Evolutionary conservation across 2,113 vertebrate genomes (phyloP).

Genomic region (Neoarius graeffei): DNA sequence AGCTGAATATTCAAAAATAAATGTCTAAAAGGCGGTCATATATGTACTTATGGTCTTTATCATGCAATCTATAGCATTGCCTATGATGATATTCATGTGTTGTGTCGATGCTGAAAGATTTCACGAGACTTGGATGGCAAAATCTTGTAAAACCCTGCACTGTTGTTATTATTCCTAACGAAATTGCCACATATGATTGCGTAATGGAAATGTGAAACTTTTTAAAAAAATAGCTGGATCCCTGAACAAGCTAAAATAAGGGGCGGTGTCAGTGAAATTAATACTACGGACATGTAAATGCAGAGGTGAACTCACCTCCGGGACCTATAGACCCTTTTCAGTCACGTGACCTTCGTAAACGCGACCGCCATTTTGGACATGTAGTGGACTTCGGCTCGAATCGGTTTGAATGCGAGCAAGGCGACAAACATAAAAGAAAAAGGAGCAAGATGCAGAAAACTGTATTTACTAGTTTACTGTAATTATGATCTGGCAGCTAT

Average conservation of each 20-base stretch:
- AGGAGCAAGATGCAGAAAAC: no score
- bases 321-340: no score
- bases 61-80: neutral
- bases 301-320: neutral
- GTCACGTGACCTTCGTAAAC: no score
- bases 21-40: neutral
- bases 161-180: neutral
- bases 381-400: no score
- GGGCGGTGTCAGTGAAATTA: neutral
- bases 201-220: conserved; percentile 7
- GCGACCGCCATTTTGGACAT: no score
- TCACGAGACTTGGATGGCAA: neutral
- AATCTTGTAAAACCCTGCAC: neutral
- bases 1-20: neutral
- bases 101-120: neutral
- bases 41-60: neutral
- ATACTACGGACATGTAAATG: neutral
- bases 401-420: no score
- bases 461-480: no score
- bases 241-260: neutral
- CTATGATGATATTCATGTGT: neutral
- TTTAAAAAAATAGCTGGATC: neutral
- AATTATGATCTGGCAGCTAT: no score
- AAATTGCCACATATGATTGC: neutral
- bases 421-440: no score